Conservation (phyloP, 2,113 vertebrate species). For the Aplodontia rufa region DNA sequence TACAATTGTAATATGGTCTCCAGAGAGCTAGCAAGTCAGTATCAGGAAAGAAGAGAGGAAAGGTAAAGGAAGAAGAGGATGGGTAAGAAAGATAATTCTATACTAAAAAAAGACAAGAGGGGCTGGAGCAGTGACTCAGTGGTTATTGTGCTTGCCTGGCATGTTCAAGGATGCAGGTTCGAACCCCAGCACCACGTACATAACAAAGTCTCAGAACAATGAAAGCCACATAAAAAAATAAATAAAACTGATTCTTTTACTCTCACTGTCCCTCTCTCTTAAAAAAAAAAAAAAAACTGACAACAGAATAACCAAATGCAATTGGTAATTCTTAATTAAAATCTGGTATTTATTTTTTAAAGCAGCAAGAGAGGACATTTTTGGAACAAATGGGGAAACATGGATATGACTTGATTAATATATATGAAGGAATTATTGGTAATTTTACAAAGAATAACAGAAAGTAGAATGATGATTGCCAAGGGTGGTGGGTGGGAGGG, state of each 20-base stretch:
- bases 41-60: not conserved
- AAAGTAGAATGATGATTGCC: not conserved
- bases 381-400: not conserved
- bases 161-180: too few relatives aligned
- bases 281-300: too few relatives aligned
- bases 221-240: too few relatives aligned
- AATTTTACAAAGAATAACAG: slow-evolving; percentile 2
- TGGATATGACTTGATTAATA: not conserved
- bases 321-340: not conserved
- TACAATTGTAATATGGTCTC: not conserved
- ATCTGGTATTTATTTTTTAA: not conserved
- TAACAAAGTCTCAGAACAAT: too few relatives aligned
- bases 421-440: not conserved
- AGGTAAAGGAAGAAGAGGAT: not conserved
- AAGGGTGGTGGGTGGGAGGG: not conserved
- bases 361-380: not conserved
- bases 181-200: too few relatives aligned
- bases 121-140: too few relatives aligned
- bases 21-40: not conserved
- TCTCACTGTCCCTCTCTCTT: too few relatives aligned
- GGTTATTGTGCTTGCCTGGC: too few relatives aligned
- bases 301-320: not conserved
- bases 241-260: too few relatives aligned
- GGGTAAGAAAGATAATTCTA: not conserved
- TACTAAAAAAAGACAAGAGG: not conserved